phyloP scores from a whole-genome alignment of 1,140 invertebrate species.

The Drosophila trapezifrons region DNA sequence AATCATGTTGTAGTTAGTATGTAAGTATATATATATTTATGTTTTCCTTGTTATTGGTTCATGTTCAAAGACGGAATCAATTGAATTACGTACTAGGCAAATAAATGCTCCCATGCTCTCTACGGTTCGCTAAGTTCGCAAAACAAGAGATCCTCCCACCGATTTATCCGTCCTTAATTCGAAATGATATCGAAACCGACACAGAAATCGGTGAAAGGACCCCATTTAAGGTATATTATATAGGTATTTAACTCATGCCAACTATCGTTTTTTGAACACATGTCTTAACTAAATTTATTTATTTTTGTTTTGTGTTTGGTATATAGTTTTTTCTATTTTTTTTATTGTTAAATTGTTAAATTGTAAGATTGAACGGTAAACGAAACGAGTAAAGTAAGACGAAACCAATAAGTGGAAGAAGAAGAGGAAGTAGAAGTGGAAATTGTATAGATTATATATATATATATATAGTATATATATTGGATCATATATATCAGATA shows the following conservation, averaged over 20 bases:
- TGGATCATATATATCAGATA: constrained; percentile 38
- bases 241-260: constrained; percentile 49
- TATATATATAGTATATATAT: constrained; percentile 39
- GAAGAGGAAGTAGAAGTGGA: constrained; percentile 54
- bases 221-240: background rate
- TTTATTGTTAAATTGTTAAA: no score
- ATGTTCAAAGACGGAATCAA: constrained; percentile 38
- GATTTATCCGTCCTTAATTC: background rate
- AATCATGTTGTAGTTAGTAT: constrained; percentile 21
- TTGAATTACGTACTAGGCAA: constrained; percentile 42
- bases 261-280: constrained; percentile 29
- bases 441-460: constrained; percentile 48
- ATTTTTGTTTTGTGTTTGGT: constrained; percentile 13
- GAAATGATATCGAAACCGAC: background rate
- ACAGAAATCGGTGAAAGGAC: constrained; percentile 23
- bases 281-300: constrained; percentile 37
- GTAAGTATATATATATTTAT: constrained; percentile 14
- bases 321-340: constrained; percentile 12
- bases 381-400: constrained; percentile 41
- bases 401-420: constrained; percentile 46
- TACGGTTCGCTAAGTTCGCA: constrained; percentile 37
- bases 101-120: constrained; percentile 50
- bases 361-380: constrained; percentile 15
- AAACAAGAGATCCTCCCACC: constrained; percentile 20
- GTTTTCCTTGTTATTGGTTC: constrained; percentile 1